Percentiles rank a stretch among this genome's conserved stretches.
These are phyloP conservation scores for Drosophila leontia DNA, from an alignment of 1,140 invertebrate genomes.

Conservation along the genomic window DNA sequence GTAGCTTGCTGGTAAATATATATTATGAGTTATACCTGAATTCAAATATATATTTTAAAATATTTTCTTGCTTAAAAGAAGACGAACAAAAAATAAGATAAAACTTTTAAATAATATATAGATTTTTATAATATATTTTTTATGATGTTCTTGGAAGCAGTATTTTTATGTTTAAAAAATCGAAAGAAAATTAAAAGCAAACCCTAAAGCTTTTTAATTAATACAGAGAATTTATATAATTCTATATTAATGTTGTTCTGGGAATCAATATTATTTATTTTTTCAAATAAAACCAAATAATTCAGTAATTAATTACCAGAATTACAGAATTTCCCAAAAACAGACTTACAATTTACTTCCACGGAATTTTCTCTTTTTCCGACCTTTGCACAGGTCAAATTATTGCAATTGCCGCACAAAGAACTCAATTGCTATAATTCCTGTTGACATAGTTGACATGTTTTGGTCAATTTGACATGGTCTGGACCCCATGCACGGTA, in stretches of 20 bases:
- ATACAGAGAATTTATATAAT: background rate
- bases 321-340: background rate
- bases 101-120: too few relatives aligned
- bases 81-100: background rate
- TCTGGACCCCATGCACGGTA: constrained; percentile 36
- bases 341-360: background rate
- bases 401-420: constrained; percentile 13
- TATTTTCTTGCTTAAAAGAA: too few relatives aligned
- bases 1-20: too few relatives aligned
- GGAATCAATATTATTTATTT: background rate
- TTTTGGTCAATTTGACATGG: constrained; percentile 37
- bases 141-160: too few relatives aligned
- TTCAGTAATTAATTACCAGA: background rate
- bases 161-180: too few relatives aligned
- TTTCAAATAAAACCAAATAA: background rate
- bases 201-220: background rate
- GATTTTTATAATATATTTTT: too few relatives aligned
- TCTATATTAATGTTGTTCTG: background rate
- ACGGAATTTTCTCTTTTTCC: background rate
- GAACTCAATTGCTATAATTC: constrained; percentile 37
- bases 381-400: constrained; percentile 28
- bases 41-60: too few relatives aligned
- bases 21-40: too few relatives aligned
- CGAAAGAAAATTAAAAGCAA: background rate
- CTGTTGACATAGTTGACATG: constrained; percentile 43